phyloP scores from a whole-genome alignment of 2,797 vertebrate species.

The Okamejei kenojei region DNA sequence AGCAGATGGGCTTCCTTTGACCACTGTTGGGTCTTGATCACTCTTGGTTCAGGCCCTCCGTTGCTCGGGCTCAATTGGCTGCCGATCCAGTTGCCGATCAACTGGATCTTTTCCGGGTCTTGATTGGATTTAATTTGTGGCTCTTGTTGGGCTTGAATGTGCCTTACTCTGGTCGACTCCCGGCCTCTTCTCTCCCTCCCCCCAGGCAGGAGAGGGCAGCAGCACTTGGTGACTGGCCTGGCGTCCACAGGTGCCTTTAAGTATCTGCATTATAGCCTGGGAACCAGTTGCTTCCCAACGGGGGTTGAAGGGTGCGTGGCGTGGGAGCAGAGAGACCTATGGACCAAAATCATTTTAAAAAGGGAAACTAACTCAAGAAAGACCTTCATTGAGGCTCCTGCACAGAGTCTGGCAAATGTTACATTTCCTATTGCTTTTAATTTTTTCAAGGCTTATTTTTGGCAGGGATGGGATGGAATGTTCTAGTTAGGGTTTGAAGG shows the following conservation, averaged over 20 bases:
- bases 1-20: neutral
- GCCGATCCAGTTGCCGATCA: too few species aligned
- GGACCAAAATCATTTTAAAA: neutral
- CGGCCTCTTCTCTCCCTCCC: neutral
- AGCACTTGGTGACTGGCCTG: neutral
- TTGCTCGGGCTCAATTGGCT: too few species aligned
- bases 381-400: neutral
- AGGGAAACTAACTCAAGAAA: neutral
- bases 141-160: too few species aligned
- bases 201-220: neutral
- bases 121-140: too few species aligned
- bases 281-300: neutral
- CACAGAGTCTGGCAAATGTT: conserved; percentile 12
- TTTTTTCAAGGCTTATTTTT: neutral
- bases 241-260: neutral
- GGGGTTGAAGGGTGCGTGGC: neutral
- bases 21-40: neutral
- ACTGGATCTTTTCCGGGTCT: too few species aligned
- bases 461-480: neutral
- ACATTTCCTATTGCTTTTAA: neutral
- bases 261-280: neutral
- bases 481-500: neutral
- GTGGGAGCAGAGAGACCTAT: neutral
- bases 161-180: too few species aligned
- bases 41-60: too few species aligned